Conservation (phyloP, 2,113 vertebrate species). For the Eleginops maclovinus region DNA sequence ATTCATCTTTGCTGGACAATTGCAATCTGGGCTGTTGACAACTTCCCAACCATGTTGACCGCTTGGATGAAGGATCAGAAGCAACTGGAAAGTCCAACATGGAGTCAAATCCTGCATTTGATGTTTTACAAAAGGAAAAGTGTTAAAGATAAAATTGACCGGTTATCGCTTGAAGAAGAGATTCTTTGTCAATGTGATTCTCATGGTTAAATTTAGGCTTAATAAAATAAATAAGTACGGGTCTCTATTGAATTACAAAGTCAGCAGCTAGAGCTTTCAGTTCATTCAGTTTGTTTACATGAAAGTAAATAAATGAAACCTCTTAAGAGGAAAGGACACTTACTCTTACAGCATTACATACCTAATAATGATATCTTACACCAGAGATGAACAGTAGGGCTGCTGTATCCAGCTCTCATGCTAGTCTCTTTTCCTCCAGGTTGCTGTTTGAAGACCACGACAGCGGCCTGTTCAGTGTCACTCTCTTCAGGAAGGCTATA, state of each 20-base stretch:
- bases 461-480: slow-evolving; percentile 95
- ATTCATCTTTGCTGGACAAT: too few species aligned
- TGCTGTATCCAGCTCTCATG: neutral
- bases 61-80: neutral
- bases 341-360: neutral
- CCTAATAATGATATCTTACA: neutral
- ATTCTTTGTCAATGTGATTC: too few species aligned
- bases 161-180: too few species aligned
- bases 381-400: neutral
- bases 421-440: slow-evolving; percentile 71
- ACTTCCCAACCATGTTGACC: neutral
- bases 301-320: neutral
- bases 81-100: neutral
- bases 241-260: neutral
- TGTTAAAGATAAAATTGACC: too few species aligned
- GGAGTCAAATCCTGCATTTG: too few species aligned
- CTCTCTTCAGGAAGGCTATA: slow-evolving; percentile 96
- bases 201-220: too few species aligned
- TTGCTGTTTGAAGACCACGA: slow-evolving; percentile 96
- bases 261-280: too few species aligned
- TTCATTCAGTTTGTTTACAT: neutral
- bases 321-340: neutral
- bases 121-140: too few species aligned
- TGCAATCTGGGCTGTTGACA: too few species aligned
- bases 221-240: too few species aligned